phyloP scores from a whole-genome alignment of 2,797 vertebrate species.

The Enteromius argenteus region DNA sequence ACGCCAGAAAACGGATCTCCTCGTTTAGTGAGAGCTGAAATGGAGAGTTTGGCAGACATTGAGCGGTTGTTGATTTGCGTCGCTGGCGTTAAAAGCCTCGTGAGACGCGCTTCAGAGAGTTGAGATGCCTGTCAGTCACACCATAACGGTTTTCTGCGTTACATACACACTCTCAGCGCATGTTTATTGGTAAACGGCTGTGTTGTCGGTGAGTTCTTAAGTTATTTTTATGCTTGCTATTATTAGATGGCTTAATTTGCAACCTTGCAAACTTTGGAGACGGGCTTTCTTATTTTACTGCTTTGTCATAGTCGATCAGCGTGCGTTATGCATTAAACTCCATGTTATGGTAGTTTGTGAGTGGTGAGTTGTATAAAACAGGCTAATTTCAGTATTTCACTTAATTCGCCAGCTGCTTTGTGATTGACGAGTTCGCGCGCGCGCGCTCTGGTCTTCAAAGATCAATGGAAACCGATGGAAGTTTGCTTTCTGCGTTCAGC shows the following conservation, averaged over 20 bases:
- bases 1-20: neutral
- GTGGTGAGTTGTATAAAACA: too few relatives aligned
- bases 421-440: neutral
- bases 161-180: neutral
- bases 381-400: neutral
- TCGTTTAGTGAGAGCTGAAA: neutral
- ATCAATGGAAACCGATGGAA: neutral
- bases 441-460: neutral
- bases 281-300: neutral
- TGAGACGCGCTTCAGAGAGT: neutral
- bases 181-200: neutral
- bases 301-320: neutral
- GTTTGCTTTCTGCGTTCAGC: neutral
- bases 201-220: neutral
- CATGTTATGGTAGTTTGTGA: neutral
- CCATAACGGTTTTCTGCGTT: neutral
- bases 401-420: neutral
- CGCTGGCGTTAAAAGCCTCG: neutral
- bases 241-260: slow-evolving; percentile 48
- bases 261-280: slow-evolving; percentile 17
- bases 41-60: neutral
- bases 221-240: slow-evolving; percentile 55
- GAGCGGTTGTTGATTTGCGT: neutral
- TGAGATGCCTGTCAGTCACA: neutral
- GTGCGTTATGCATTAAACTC: neutral